Base-by-base conservation (phyloP, 2,888 invertebrate genomes). In the Ceramica pisi region DNA sequence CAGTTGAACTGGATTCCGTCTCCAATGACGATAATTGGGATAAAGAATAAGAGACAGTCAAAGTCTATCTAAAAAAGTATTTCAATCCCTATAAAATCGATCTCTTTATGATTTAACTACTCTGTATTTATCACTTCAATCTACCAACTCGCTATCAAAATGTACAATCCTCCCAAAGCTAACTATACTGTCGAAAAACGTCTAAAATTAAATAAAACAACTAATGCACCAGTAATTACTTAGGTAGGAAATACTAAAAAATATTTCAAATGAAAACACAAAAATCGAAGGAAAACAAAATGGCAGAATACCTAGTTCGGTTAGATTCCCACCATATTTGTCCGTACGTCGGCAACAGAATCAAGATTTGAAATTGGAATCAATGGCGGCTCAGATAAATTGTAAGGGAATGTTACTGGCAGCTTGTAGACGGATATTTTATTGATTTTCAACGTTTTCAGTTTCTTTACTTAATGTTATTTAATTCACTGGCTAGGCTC, bases 341-440 rank as follows among this genome's bases (percentile, higher is more conserved):
- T 83, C 56, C 66, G 51, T 44, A 62, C 35, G 81, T 85, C 84
- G 70, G 57, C 48, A 48, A 67, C 84, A 84, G 84, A 81, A 73
- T 67, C 79, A 46, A 81, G 86, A 85, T 84, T 80, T 78, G 78
- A 77, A 79, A 74, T 82, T 70, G 78, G 79, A 83, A 78, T 78
- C 85, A 78, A 81, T 70, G 66, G 78, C 78, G 53, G 71, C 38
- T 55, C 61, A 83, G 85, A 84, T 84, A 85, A 78, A 80, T 84
- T 73, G 82, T 65, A 8, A 46, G 31, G 31, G 21, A 56, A 48
- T 82, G 82, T 10, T 50, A n/a, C 19, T 82, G 75, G 59, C 80
- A 80, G 75, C 31, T 21, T 53, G 19, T 5, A 41, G 46, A 59
- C 38, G 70, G 60, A 38, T 70, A 60, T 50, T 69, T 59, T 68